A percentile compares a stretch with the other conserved stretches of the same genome.
Conservation (phyloP, 1,140 invertebrate genomes). For the Diuraphis noxia region DNA sequence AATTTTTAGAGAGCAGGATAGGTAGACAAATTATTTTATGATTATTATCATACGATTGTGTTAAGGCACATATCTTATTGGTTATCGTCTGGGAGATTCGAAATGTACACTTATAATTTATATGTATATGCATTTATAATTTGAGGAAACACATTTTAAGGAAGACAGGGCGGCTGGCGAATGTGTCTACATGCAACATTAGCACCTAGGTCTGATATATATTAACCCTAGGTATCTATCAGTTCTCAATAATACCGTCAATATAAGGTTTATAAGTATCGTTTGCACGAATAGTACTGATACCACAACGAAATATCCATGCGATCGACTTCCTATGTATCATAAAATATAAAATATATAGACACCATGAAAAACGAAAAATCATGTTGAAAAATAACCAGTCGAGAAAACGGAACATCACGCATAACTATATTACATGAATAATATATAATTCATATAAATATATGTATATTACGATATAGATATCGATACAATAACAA, state of each 20-base stretch:
- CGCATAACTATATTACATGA: neutral
- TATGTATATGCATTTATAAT: constrained; percentile 5
- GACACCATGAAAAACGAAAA: neutral
- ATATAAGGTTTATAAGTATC: neutral
- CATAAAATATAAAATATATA: neutral
- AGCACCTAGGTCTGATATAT: neutral
- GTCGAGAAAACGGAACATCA: neutral
- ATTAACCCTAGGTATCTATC: neutral
- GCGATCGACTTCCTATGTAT: neutral
- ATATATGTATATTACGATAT: neutral
- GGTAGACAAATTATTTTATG: neutral
- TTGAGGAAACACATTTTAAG: neutral
- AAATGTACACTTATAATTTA: too few species aligned
- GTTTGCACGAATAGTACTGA: neutral
- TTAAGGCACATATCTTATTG: constrained; percentile 22
- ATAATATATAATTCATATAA: constrained; percentile 3
- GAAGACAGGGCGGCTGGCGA: neutral
- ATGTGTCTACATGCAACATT: neutral
- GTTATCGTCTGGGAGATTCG: neutral
- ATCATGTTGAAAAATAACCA: neutral
- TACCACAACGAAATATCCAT: neutral
- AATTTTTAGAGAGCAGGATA: neutral
- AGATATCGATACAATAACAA: neutral
- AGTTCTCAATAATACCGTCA: neutral
- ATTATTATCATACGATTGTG: neutral